Percentiles rank a stretch among this genome's conserved stretches.
phyloP scores from a whole-genome alignment of 2,797 vertebrate genomes.

The Sebastes iracundus region DNA sequence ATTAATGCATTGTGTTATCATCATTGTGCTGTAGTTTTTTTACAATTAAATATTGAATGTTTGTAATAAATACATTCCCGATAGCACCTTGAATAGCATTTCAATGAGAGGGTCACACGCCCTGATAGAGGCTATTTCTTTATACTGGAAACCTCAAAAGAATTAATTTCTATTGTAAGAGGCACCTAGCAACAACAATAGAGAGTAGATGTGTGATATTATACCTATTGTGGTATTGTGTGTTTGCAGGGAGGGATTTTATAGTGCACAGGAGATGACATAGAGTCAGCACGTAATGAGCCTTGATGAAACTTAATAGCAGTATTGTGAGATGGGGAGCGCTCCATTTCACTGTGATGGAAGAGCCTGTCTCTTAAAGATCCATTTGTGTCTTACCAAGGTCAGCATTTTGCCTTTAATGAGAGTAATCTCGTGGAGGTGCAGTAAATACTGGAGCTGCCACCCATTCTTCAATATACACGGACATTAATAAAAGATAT shows the following conservation, averaged over 20 bases:
- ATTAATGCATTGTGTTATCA: constrained; percentile 27
- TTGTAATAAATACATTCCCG: neutral
- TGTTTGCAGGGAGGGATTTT: constrained; percentile 54
- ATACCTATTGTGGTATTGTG: constrained; percentile 34
- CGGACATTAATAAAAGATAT: constrained; percentile 25
- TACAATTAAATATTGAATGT: neutral
- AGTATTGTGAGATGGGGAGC: constrained; percentile 67
- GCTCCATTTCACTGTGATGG: constrained; percentile 76
- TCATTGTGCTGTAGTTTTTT: neutral
- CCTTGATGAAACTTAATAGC: constrained; percentile 80
- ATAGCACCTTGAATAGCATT: neutral
- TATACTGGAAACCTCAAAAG: neutral
- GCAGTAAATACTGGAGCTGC: constrained; percentile 52
- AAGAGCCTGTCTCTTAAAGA: constrained; percentile 74
- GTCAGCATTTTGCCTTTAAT: constrained; percentile 75
- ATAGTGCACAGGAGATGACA: constrained; percentile 63
- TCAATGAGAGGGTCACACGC: neutral
- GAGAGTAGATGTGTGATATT: constrained; percentile 15
- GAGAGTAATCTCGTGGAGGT: constrained; percentile 48
- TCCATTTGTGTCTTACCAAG: constrained; percentile 74
- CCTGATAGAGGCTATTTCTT: neutral
- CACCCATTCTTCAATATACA: constrained; percentile 29
- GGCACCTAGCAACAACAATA: constrained; percentile 20
- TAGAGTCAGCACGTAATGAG: constrained; percentile 73
- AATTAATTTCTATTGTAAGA: constrained; percentile 25